These are phyloP conservation scores for Anniella stebbinsi DNA, from an alignment of 2,797 vertebrate species.

Conservation along the genomic window DNA sequence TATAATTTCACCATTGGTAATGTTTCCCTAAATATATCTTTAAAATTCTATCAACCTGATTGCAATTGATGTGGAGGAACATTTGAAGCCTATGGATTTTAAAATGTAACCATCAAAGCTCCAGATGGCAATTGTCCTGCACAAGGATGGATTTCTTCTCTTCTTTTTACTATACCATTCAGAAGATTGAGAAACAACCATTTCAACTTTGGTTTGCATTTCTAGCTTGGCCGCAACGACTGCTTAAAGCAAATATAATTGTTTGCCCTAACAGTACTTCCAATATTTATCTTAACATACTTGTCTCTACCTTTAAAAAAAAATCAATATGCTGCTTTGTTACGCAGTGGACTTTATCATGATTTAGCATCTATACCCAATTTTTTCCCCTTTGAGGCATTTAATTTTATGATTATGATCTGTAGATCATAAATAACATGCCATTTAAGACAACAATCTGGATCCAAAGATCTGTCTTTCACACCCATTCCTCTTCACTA, in stretches of 20 bases:
- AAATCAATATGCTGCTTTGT: constrained; percentile 22
- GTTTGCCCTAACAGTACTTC: constrained; percentile 37
- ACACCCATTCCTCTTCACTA: not conserved
- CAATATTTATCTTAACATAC: constrained; percentile 23
- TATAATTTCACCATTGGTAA: constrained; percentile 27
- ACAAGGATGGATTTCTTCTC: constrained; percentile 21
- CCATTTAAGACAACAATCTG: not conserved
- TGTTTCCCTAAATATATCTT: not conserved
- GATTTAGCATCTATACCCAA: not conserved
- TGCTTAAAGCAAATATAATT: constrained; percentile 35
- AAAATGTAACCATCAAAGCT: not conserved
- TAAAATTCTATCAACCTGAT: not conserved
- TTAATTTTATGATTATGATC: not conserved
- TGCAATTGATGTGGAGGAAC: not conserved
- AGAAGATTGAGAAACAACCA: constrained; percentile 26
- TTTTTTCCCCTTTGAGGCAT: not conserved
- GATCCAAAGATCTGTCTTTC: not conserved
- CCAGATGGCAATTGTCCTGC: not conserved
- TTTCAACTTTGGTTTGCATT: constrained; percentile 20
- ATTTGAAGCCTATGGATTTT: not conserved
- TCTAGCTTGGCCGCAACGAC: constrained; percentile 24
- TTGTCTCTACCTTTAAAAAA: constrained; percentile 15
- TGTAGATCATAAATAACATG: not conserved
- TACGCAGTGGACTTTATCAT: not conserved
- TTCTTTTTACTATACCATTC: constrained; percentile 3